Evolutionary conservation across 2,113 vertebrate genomes (phyloP).

Genomic region (Ammodytes marinus): DNA sequence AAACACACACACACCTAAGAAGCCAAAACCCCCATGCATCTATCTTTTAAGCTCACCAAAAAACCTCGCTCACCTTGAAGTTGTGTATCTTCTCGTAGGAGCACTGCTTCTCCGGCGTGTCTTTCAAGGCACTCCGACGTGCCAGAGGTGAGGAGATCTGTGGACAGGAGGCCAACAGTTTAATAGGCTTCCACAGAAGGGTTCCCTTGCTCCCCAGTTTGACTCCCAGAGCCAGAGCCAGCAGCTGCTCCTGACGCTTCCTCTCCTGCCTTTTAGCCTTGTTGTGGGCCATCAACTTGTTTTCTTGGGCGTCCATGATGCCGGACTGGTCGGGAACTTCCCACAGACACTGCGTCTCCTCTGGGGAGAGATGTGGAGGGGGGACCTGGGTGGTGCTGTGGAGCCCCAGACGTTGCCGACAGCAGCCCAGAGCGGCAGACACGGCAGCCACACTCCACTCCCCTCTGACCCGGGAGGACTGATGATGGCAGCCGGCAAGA

Average conservation of each 20-base stretch:
- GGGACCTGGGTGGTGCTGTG: constrained; percentile 78
- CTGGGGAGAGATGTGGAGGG: constrained; percentile 70
- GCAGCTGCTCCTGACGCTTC: constrained; percentile 93
- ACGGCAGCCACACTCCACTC: constrained; percentile 88
- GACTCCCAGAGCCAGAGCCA: constrained; percentile 93
- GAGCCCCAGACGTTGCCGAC: constrained; percentile 81
- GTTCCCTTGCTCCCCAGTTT: constrained; percentile 90
- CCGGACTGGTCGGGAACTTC: constrained; percentile 70
- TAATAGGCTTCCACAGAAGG: constrained; percentile 96
- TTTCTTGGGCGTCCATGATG: constrained; percentile 88
- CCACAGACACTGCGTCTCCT: constrained; percentile 86
- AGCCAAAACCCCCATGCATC: not conserved
- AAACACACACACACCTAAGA: not conserved
- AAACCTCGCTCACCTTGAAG: constrained; percentile 93
- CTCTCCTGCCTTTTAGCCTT: constrained; percentile 88
- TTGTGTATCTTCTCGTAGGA: constrained; percentile 98
- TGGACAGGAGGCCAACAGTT: constrained; percentile 97
- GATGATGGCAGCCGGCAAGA: constrained; percentile 85
- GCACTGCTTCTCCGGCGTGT: constrained; percentile 91
- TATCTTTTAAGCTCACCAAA: constrained; percentile 35
- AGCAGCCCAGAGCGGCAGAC: constrained; percentile 83
- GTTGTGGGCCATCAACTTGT: constrained; percentile 85
- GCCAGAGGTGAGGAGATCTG: constrained; percentile 96
- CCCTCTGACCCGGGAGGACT: constrained; percentile 86
- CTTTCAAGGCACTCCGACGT: constrained; percentile 91